Conservation (phyloP, 30 jellyfish, hydroid and myxozoan species). For the Turritopsis rubra region DNA sequence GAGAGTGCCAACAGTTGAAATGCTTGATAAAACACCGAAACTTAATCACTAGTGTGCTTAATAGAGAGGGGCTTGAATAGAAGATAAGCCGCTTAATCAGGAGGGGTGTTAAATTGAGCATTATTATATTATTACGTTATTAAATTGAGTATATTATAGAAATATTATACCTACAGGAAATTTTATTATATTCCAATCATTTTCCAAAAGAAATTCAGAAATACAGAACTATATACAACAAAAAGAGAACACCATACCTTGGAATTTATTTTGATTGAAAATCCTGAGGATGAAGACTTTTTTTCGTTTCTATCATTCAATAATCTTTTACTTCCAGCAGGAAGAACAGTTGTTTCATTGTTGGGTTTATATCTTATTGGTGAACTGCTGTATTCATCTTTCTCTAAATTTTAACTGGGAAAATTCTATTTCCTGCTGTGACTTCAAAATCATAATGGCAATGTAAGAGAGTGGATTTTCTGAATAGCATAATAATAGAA, state of each 20-base stretch:
- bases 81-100: too few species aligned
- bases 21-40: too few species aligned
- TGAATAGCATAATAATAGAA: too few species aligned
- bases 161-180: too few species aligned
- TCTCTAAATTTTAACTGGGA: conserved; percentile 11
- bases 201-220: background rate
- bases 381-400: background rate
- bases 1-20: too few species aligned
- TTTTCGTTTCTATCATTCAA: background rate
- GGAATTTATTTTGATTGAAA: background rate
- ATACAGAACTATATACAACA: background rate
- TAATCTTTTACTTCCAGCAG: background rate
- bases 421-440: conserved; percentile 1
- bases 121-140: too few species aligned
- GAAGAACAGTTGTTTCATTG: background rate
- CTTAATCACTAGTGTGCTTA: too few species aligned
- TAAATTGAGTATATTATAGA: too few species aligned
- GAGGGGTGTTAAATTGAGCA: too few species aligned
- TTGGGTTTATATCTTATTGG: background rate
- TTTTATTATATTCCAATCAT: too few species aligned
- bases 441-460: background rate
- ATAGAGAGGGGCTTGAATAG: too few species aligned
- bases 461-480: background rate
- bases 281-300: background rate
- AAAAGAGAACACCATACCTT: background rate